Evolutionary conservation across 1,140 invertebrate species (phyloP).

Genomic region (Argopecten irradians): DNA sequence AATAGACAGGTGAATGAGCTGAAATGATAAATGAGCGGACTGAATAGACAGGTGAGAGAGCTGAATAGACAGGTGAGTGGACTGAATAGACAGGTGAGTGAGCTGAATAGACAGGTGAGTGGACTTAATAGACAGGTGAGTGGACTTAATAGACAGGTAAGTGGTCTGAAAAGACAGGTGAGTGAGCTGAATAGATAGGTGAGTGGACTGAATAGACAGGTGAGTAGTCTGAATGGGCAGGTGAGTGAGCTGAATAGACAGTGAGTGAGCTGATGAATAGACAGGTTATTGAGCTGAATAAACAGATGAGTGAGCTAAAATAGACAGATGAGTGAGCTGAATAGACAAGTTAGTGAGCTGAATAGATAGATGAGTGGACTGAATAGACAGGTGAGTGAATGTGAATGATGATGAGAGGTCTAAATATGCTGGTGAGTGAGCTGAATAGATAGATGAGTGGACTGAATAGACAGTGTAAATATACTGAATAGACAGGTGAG

Average conservation of each 20-base stretch:
- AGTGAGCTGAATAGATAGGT: slow-evolving; percentile 86
- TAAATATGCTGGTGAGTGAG: no score
- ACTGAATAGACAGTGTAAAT: not conserved
- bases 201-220: slow-evolving; percentile 60
- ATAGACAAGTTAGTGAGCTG: no score
- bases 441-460: slow-evolving; percentile 83
- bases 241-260: slow-evolving; percentile 70
- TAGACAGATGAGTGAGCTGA: slow-evolving; percentile 81
- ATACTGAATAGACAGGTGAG: slow-evolving; percentile 84
- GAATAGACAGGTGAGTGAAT: not conserved
- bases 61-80: slow-evolving; percentile 83
- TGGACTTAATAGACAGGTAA: slow-evolving; percentile 92
- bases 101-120: slow-evolving; percentile 84
- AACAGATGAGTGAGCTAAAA: no score
- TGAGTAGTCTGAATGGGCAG: slow-evolving; percentile 79
- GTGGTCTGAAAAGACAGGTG: not conserved
- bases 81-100: not conserved
- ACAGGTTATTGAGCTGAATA: slow-evolving; percentile 79
- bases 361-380: slow-evolving; percentile 82
- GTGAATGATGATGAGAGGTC: no score
- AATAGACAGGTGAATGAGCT: not conserved
- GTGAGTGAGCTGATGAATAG: no score
- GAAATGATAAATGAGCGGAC: slow-evolving; percentile 80
- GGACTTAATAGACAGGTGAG: slow-evolving; percentile 73
- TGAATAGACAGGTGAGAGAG: not conserved